Evolutionary conservation across 1,140 invertebrate species (phyloP).

Genomic region (Eupristina koningsbergeri): DNA sequence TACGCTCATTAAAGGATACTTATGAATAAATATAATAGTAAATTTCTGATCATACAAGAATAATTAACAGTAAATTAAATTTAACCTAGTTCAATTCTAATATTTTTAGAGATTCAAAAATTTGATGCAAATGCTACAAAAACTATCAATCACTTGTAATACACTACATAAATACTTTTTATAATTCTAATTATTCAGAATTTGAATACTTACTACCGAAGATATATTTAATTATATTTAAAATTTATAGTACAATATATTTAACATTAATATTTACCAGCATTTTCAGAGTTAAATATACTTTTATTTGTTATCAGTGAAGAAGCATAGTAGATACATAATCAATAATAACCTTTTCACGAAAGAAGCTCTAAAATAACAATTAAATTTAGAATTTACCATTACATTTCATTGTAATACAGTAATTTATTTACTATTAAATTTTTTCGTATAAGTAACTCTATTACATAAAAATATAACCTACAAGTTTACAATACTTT

Average conservation of each 20-base stretch:
- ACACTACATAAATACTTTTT: not conserved
- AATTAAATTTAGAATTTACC: not conserved
- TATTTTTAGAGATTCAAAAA: not conserved
- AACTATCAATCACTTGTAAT: too few relatives aligned
- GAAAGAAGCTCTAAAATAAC: not conserved
- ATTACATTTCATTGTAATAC: not conserved
- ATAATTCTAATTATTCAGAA: not conserved
- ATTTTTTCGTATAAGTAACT: not conserved
- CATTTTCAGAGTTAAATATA: not conserved
- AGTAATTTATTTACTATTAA: conserved; percentile 15
- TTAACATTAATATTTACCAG: not conserved
- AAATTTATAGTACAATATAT: not conserved
- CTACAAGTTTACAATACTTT: not conserved
- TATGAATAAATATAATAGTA: not conserved
- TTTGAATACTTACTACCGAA: not conserved
- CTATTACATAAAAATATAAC: conserved; percentile 1
- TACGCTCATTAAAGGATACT: not conserved
- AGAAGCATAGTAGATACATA: not conserved
- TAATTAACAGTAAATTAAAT: conserved; percentile 14
- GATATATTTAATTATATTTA: not conserved
- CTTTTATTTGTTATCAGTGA: not conserved
- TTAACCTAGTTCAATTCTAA: not conserved
- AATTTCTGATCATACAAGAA: not conserved
- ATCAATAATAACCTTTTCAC: not conserved
- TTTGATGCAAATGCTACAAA: not conserved